Conservation (phyloP, 2,888 invertebrate genomes). For the Rhingia rostrata region DNA sequence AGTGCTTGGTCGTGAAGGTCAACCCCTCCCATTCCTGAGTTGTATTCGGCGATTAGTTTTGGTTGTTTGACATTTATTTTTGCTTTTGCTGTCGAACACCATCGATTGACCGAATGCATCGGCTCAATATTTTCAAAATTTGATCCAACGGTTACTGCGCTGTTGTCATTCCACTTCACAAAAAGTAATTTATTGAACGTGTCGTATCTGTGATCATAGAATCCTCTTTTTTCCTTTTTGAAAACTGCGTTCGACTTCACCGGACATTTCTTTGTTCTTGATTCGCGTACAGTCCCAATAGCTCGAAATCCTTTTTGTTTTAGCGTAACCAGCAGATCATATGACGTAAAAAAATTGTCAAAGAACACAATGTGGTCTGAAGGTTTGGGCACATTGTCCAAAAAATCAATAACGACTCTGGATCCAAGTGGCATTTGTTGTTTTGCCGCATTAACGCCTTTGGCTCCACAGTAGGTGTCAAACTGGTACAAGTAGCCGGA, state of each 20-base stretch:
- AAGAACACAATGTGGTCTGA: constrained; percentile 21
- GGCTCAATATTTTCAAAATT: constrained; percentile 50
- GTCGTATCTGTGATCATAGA: constrained; percentile 39
- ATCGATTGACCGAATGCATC: constrained; percentile 52
- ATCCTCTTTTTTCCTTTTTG: constrained; percentile 35
- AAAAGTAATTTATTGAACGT: constrained; percentile 38
- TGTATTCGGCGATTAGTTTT: constrained; percentile 34
- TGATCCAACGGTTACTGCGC: constrained; percentile 41
- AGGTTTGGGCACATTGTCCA: constrained; percentile 16
- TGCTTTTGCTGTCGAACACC: constrained; percentile 35
- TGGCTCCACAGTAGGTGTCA: too few relatives aligned
- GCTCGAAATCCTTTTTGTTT: constrained; percentile 32
- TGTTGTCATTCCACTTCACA: constrained; percentile 48
- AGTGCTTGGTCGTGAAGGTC: constrained; percentile 27
- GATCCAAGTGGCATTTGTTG: constrained; percentile 30
- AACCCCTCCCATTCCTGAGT: constrained; percentile 37
- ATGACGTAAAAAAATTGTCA: constrained; percentile 32
- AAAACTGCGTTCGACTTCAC: constrained; percentile 32
- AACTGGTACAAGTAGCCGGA: too few relatives aligned
- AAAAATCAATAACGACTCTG: constrained; percentile 18
- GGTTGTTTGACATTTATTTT: constrained; percentile 28
- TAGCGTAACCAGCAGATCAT: constrained; percentile 22
- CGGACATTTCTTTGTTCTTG: constrained; percentile 37
- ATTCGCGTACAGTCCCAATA: too few relatives aligned
- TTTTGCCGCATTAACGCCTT: background rate